Base-by-base conservation (phyloP, 2,113 vertebrate species). In the Esox niger region DNA sequence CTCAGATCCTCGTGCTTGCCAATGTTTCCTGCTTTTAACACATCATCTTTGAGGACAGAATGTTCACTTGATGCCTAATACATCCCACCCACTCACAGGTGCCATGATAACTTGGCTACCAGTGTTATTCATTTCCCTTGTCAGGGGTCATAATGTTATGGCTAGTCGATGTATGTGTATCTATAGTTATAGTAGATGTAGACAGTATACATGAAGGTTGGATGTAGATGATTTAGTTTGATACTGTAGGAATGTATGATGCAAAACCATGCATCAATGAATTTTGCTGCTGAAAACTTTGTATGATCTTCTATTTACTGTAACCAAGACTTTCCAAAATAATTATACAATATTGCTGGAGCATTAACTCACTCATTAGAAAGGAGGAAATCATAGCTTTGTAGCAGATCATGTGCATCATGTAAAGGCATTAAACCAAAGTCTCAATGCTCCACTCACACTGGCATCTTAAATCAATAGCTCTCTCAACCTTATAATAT, bases 401-500 rank as follows among this genome's bases (percentile, higher is more conserved):
- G 57, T 29, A 30, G 2, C 7, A 27, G 5, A 27, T 31, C 57
- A 59, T 59, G 7, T 30, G 29, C 15, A 32, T 59, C 17, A 17
- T 29, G 2, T 20, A 27, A 13, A 32, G 7, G 57, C 57, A n/a
- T 7, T 20, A 30, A 59, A 31, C 17, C 57, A 59, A 59, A 30
- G 29, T 59, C 17, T 31, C 57, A 57, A 57, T 57, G 55, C 27
- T 29, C 55, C 55, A 17, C 55, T 32, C 27, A 59, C 47, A n/a
- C 47, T 52, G 6, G 26, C 17, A 30, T 59, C 57, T 31, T 27
- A 59, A 17, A 66, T 74, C 60, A 67, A 55, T 30, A 66, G 31
- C 46, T 55, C 66, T 67, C 59, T 76, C n/a, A 17, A 62, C 62
- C 52, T 60, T 62, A 60, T 56, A 29, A 70, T 49, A 67, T 46